Percentiles rank a stretch among this genome's conserved stretches.
Evolutionary conservation across 2,797 vertebrate genomes (phyloP).

Genomic region (Myripristis murdjan): DNA sequence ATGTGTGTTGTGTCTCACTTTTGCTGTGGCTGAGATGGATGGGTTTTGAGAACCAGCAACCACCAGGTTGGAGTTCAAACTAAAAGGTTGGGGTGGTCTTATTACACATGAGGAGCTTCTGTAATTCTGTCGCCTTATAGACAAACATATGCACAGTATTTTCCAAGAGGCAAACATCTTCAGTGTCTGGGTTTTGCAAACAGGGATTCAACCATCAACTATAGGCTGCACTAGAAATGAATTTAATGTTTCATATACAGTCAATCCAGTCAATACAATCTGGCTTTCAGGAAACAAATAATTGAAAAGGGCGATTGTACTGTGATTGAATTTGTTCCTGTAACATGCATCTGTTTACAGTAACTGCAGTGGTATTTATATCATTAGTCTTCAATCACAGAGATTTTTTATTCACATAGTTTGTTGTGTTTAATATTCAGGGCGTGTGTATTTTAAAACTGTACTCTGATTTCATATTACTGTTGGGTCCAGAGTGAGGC

Average conservation of each 20-base stretch:
- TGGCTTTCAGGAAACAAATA: constrained; percentile 9
- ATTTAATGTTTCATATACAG: constrained; percentile 11
- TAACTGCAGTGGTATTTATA: background rate
- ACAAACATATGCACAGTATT: constrained; percentile 50
- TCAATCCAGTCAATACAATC: background rate
- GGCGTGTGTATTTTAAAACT: no score
- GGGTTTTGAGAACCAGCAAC: constrained; percentile 57
- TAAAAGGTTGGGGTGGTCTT: constrained; percentile 71
- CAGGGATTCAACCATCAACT: no score
- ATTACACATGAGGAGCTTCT: constrained; percentile 66
- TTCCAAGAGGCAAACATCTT: constrained; percentile 37
- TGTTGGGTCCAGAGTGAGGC: no score
- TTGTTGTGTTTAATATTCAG: constrained; percentile 7
- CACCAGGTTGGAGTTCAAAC: constrained; percentile 52
- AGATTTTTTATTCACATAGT: background rate
- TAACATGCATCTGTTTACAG: background rate
- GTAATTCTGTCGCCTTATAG: constrained; percentile 65
- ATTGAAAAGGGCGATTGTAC: background rate
- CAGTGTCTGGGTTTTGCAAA: constrained; percentile 28
- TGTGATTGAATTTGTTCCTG: background rate
- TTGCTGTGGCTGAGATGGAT: constrained; percentile 60
- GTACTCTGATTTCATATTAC: no score
- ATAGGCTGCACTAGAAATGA: no score
- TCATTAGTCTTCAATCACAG: background rate
- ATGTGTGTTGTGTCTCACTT: constrained; percentile 37